These are phyloP conservation scores for Drosophila subquinaria DNA, from an alignment of 2,888 invertebrate species.

Conservation along the genomic window DNA sequence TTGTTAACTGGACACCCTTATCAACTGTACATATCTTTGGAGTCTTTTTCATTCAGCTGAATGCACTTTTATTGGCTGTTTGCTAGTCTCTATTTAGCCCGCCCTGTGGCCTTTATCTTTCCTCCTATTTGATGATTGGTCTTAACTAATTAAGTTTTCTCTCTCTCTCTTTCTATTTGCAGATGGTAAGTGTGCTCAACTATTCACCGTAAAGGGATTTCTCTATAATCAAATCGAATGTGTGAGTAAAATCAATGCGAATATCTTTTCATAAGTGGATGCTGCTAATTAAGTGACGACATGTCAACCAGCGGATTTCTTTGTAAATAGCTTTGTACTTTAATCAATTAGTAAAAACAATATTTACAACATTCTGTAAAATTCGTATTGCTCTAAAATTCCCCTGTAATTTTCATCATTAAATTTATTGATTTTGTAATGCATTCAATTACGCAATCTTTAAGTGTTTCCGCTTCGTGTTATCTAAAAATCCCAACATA, in stretches of 20 bases:
- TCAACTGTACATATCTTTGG: constrained; percentile 52
- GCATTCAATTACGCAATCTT: constrained; percentile 14
- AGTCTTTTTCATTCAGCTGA: constrained; percentile 44
- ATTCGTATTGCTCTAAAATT: too few species aligned
- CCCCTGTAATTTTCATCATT: background rate
- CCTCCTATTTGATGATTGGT: constrained; percentile 60
- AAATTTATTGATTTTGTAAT: background rate
- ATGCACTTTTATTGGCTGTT: constrained; percentile 67
- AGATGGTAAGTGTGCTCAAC: constrained; percentile 69
- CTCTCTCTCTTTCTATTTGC: constrained; percentile 64
- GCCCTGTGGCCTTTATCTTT: background rate
- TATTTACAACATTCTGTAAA: background rate
- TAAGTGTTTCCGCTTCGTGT: constrained; percentile 32
- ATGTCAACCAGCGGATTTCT: background rate
- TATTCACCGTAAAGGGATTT: constrained; percentile 10
- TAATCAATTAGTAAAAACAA: background rate
- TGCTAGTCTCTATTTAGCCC: constrained; percentile 36
- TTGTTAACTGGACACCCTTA: constrained; percentile 39
- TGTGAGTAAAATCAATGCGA: constrained; percentile 16
- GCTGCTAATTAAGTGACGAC: constrained; percentile 5
- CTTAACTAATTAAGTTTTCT: constrained; percentile 73
- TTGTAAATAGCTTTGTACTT: background rate
- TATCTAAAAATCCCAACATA: background rate
- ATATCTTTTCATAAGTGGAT: constrained; percentile 6
- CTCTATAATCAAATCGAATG: constrained; percentile 24